phyloP scores from a whole-genome alignment of 2,797 vertebrate genomes.

The Molossus alvarezi region DNA sequence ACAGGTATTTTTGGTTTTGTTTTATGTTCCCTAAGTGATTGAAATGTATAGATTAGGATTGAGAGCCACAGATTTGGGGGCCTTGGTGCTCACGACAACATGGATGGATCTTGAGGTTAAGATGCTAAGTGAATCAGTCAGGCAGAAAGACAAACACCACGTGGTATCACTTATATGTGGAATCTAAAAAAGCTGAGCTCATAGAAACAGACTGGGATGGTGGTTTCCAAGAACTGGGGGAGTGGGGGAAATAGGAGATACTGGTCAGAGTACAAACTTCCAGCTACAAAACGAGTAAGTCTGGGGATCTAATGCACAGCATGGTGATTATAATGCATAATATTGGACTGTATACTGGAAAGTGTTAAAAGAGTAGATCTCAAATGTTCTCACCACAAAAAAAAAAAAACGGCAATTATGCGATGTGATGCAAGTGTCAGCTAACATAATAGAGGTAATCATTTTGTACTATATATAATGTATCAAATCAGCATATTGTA shows the following conservation, averaged over 20 bases:
- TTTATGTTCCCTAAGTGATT: constrained; percentile 1
- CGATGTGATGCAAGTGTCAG: not conserved
- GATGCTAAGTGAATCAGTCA: not conserved
- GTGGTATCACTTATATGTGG: not conserved
- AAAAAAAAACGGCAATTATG: not conserved
- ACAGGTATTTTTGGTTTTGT: not conserved
- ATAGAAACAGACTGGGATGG: not conserved
- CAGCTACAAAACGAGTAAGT: not conserved
- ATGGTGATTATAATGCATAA: not conserved
- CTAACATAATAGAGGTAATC: not conserved
- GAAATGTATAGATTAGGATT: not conserved
- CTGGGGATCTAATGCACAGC: not conserved
- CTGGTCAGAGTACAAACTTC: not conserved
- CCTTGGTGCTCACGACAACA: not conserved
- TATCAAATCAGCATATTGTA: not conserved
- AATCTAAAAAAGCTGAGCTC: not conserved
- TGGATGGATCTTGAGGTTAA: not conserved
- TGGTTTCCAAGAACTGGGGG: not conserved
- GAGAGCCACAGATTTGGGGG: not conserved
- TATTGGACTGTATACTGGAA: not conserved
- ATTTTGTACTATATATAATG: not conserved
- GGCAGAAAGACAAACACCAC: not conserved
- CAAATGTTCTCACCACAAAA: not conserved
- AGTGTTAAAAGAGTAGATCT: not conserved
- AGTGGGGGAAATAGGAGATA: not conserved